Percentiles rank a stretch among this genome's conserved stretches.
phyloP scores from a whole-genome alignment of 2,888 invertebrate genomes.

The Saturnia pavonia region DNA sequence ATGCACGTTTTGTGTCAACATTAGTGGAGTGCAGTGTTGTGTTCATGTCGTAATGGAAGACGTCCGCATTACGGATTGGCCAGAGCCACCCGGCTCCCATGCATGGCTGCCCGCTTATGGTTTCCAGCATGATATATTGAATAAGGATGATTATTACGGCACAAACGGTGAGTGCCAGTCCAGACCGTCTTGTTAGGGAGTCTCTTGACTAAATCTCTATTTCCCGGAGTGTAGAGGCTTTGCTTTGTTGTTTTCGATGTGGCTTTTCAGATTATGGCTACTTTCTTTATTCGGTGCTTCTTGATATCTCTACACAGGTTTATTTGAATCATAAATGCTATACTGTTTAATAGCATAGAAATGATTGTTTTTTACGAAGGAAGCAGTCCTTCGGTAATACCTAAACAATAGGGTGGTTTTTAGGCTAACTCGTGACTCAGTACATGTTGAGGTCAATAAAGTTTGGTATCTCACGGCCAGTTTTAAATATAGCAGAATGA shows the following conservation, averaged over 20 bases:
- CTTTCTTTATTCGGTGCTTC: not conserved
- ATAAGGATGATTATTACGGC: conserved; percentile 85
- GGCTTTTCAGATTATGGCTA: conserved; percentile 16
- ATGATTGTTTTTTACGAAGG: not conserved
- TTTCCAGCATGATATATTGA: conserved; percentile 85
- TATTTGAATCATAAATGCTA: not conserved
- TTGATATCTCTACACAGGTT: not conserved
- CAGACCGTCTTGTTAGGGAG: conserved; percentile 46
- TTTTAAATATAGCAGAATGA: conserved; percentile 1
- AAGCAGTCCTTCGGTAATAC: not conserved
- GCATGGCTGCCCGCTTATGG: conserved; percentile 91
- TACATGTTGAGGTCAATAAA: conserved; percentile 6
- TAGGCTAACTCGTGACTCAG: not conserved
- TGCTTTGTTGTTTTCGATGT: conserved; percentile 35
- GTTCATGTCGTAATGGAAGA: conserved; percentile 82
- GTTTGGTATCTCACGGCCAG: not conserved
- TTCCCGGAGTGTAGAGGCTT: conserved; percentile 45
- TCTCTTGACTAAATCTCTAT: conserved; percentile 23
- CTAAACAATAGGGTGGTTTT: conserved; percentile 6
- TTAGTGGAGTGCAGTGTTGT: conserved; percentile 77
- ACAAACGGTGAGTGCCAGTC: conserved; percentile 82
- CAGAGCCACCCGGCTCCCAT: conserved; percentile 86
- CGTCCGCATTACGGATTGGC: conserved; percentile 85
- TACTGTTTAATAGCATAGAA: not conserved
- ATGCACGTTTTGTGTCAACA: conserved; percentile 73